A percentile compares a stretch with the other conserved stretches of the same genome.
Evolutionary conservation across 2,888 invertebrate genomes (phyloP).

Genomic region (Limnephilus rhombicus): DNA sequence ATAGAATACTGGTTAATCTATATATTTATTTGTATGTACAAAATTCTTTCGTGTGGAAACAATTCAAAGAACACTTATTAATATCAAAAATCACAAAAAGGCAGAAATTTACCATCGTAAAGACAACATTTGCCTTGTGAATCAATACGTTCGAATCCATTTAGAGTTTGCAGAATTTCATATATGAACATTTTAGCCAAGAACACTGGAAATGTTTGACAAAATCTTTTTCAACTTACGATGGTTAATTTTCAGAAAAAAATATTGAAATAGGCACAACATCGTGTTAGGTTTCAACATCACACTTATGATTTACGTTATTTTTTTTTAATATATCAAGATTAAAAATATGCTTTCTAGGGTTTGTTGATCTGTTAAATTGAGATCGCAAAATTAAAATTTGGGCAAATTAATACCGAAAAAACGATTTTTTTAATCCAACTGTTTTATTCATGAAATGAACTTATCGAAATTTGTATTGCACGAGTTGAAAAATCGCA

Average conservation of each 20-base stretch:
- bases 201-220: background rate
- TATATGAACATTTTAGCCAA: background rate
- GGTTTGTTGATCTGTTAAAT: background rate
- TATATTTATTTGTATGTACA: conserved; percentile 31
- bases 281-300: conserved; percentile 29
- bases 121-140: background rate
- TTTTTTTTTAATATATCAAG: background rate
- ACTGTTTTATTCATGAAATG: background rate
- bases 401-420: background rate
- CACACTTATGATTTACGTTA: conserved; percentile 38
- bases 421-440: background rate
- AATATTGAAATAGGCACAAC: conserved; percentile 44
- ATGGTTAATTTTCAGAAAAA: background rate
- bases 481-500: background rate
- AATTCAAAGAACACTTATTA: background rate
- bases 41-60: conserved; percentile 12
- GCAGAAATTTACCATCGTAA: background rate
- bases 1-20: background rate
- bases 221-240: background rate
- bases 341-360: background rate
- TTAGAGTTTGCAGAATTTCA: background rate
- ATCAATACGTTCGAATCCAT: background rate
- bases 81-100: conserved; percentile 13
- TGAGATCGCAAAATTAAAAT: background rate
- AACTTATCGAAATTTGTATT: background rate